phyloP scores from a whole-genome alignment of 2,113 vertebrate genomes.

The Sphaerodactylus townsendi region DNA sequence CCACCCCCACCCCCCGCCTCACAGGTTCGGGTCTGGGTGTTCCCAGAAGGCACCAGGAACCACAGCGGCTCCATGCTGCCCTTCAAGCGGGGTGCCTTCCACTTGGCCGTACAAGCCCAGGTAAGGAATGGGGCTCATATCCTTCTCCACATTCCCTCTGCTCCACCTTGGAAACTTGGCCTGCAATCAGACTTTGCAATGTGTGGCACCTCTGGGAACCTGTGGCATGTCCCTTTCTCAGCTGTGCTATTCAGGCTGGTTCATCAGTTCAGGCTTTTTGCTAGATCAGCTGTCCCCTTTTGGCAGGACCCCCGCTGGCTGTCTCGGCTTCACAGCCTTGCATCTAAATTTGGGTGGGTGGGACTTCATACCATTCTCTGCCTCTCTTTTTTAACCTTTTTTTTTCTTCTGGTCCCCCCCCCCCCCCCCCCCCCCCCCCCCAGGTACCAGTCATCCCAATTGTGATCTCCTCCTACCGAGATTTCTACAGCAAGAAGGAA shows the following conservation, averaged over 20 bases:
- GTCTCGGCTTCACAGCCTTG: no score
- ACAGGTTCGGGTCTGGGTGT: conserved; percentile 79
- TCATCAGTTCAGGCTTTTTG: no score
- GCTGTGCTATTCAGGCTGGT: background rate
- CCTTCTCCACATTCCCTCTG: background rate
- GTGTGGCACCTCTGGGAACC: background rate
- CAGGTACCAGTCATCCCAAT: conserved; percentile 76
- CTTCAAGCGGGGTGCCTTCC: conserved; percentile 79
- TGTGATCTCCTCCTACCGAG: conserved; percentile 76
- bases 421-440: background rate
- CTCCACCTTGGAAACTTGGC: background rate
- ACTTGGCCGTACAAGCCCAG: conserved; percentile 77
- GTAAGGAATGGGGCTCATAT: conserved; percentile 29
- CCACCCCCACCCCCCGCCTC: no score
- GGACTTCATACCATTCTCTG: no score
- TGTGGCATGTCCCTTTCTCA: background rate
- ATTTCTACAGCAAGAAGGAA: conserved; percentile 76
- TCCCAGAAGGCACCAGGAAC: conserved; percentile 78
- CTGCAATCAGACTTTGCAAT: background rate
- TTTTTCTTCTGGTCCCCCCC: no score
- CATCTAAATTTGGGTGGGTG: no score
- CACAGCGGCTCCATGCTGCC: conserved; percentile 77
- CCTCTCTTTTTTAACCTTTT: no score
- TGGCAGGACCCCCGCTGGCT: no score
- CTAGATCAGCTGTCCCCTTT: background rate